Conservation (phyloP, 2,797 vertebrate species). For the Phrynocephalus guinanensis region DNA sequence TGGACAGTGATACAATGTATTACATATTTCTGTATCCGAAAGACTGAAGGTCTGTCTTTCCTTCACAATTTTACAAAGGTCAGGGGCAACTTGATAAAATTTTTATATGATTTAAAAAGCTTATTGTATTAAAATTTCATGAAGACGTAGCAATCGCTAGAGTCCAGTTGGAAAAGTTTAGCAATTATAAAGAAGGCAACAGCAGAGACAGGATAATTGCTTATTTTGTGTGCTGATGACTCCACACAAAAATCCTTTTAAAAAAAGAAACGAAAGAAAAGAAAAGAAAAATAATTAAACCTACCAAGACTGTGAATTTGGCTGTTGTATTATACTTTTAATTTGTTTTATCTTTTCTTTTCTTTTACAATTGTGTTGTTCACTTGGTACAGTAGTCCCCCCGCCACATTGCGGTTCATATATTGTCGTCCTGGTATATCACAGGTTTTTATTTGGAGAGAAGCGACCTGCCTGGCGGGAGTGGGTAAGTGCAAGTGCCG, state of each 20-base stretch:
- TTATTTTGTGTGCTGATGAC: slow-evolving; percentile 35
- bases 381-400: too few relatives aligned
- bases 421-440: too few relatives aligned
- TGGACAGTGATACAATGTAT: slow-evolving; percentile 42
- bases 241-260: slow-evolving; percentile 25
- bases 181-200: slow-evolving; percentile 63
- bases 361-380: too few relatives aligned
- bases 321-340: too few relatives aligned
- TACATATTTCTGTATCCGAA: slow-evolving; percentile 57
- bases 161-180: slow-evolving; percentile 72
- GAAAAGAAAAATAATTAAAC: too few relatives aligned
- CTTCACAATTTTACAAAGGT: slow-evolving; percentile 79
- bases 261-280: too few relatives aligned
- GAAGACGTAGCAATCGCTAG: slow-evolving; percentile 71
- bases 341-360: too few relatives aligned
- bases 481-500: too few relatives aligned
- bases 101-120: slow-evolving; percentile 85
- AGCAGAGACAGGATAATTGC: slow-evolving; percentile 52
- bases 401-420: too few relatives aligned
- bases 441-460: too few relatives aligned
- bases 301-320: too few relatives aligned
- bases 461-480: too few relatives aligned
- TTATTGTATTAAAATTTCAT: slow-evolving; percentile 84
- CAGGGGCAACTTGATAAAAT: slow-evolving; percentile 80
- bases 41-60: slow-evolving; percentile 72